Conservation (phyloP, 2,888 invertebrate genomes). For the Cataglyphis albicans region DNA sequence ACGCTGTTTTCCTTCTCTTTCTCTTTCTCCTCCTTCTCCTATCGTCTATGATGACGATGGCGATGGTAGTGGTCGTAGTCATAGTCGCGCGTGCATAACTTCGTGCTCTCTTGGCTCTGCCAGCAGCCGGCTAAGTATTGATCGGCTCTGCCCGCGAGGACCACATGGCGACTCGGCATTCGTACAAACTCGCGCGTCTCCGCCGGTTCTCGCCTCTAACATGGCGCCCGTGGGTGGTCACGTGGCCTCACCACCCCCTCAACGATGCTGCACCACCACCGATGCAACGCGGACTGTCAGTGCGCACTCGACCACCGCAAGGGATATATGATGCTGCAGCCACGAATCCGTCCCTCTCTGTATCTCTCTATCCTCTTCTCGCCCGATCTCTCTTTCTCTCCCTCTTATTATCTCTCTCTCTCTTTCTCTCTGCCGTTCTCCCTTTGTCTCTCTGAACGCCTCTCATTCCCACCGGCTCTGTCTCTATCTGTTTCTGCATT, state of each 20-base stretch:
- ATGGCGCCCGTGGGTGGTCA: slow-evolving; percentile 80
- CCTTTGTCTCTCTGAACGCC: slow-evolving; percentile 32
- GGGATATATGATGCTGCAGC: slow-evolving; percentile 78
- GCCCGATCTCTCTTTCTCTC: slow-evolving; percentile 13
- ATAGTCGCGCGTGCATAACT: slow-evolving; percentile 81
- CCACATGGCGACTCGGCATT: slow-evolving; percentile 83
- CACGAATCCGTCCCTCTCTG: slow-evolving; percentile 70
- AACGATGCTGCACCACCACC: slow-evolving; percentile 64
- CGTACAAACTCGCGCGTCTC: slow-evolving; percentile 80
- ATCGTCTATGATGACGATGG: slow-evolving; percentile 36
- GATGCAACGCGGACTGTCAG: slow-evolving; percentile 57
- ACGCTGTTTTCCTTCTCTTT: slow-evolving; percentile 54
- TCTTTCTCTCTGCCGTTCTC: slow-evolving; percentile 11
- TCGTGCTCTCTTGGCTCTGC: slow-evolving; percentile 81
- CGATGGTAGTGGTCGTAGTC: slow-evolving; percentile 46
- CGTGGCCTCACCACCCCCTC: slow-evolving; percentile 71
- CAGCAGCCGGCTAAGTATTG: slow-evolving; percentile 80
- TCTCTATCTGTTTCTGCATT: slow-evolving; percentile 55
- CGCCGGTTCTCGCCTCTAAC: slow-evolving; percentile 77
- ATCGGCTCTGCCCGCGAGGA: slow-evolving; percentile 82
- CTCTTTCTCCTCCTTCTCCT: slow-evolving; percentile 10
- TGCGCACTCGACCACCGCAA: slow-evolving; percentile 75
- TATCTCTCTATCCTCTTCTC: slow-evolving; percentile 18
- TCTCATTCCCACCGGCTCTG: slow-evolving; percentile 57
- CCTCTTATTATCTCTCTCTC: neutral